Base-by-base conservation (phyloP, 1,140 invertebrate genomes). In the Lasaia peninsularis region DNA sequence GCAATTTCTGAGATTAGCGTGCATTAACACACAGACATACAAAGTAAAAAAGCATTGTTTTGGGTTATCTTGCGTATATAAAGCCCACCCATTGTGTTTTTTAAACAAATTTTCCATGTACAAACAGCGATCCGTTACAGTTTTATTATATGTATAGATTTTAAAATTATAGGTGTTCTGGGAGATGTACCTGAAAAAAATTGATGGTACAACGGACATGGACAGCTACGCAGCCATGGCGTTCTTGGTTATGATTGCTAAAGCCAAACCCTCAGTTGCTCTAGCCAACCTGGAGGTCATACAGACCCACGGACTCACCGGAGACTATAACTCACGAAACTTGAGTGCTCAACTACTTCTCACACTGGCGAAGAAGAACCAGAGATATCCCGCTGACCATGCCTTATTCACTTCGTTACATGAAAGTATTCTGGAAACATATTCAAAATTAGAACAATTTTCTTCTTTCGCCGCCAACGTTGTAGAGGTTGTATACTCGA, bases 141-240 rank as follows among this genome's bases (percentile, higher is more conserved):
- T 28, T 28, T 28, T 28, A 7, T 6, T 2, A 28, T 28, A 6
- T 24, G 5, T 28, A 7, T 28, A 28, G n/a, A n/a, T n/a, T 28
- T 2, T 6, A 0, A 28, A 53, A n/a, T 60, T 71, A 62, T 75
- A 94, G 91, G 91, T 96, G 9, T 88, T 97, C 31, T 97, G 95
- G 93, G 95, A 97, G 80, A 93, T 92, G 57, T 97, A 95, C 75
- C 92, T 94, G 0, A 91, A 94, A 67, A 96, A 95, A 72, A 91
- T 94, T n/a, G 90, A 93, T 16, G 92, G 93, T 11, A 94, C 93
- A 0, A 93, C 92, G 0, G 76, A 90, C 2, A 88, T 91, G 66
- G 93, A 96, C 50, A 94, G 94, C 54, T 91, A 92, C 44, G 89
- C 92, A 11, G 93, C 95, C 1, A 80, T 97, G 4, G 88, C 94